These are phyloP conservation scores for Bombus superbus DNA, from an alignment of 1,140 invertebrate genomes.

Conservation along the genomic window DNA sequence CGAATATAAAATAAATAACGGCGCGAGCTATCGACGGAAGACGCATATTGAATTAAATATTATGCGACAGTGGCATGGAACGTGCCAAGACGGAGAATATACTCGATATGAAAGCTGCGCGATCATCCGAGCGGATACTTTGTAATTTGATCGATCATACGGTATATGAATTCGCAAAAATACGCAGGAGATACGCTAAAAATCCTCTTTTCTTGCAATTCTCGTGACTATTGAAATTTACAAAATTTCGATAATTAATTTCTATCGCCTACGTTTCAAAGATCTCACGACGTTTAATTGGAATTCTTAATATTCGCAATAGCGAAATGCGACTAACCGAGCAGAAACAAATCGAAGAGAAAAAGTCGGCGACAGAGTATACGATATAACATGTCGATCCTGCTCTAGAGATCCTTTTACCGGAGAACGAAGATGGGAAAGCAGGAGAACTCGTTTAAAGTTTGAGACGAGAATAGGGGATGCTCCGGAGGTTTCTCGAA, in stretches of 20 bases:
- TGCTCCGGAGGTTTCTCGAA: not conserved
- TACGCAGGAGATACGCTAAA: not conserved
- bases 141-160: no score
- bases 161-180: not conserved
- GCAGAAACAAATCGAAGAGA: not conserved
- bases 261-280: no score
- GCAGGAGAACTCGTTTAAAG: slow-evolving; percentile 3
- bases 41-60: not conserved
- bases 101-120: not conserved
- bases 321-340: not conserved
- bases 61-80: no score
- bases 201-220: not conserved
- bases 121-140: no score
- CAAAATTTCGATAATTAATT: not conserved
- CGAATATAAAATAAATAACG: not conserved
- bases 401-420: not conserved
- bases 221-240: no score
- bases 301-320: not conserved
- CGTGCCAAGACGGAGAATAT: not conserved
- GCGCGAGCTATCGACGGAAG: not conserved
- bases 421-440: not conserved
- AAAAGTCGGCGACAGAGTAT: not conserved
- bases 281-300: not conserved
- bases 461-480: not conserved
- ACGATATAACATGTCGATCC: not conserved